Evolutionary conservation across 2,113 vertebrate species (phyloP).

Genomic region (Collichthys lucidus): DNA sequence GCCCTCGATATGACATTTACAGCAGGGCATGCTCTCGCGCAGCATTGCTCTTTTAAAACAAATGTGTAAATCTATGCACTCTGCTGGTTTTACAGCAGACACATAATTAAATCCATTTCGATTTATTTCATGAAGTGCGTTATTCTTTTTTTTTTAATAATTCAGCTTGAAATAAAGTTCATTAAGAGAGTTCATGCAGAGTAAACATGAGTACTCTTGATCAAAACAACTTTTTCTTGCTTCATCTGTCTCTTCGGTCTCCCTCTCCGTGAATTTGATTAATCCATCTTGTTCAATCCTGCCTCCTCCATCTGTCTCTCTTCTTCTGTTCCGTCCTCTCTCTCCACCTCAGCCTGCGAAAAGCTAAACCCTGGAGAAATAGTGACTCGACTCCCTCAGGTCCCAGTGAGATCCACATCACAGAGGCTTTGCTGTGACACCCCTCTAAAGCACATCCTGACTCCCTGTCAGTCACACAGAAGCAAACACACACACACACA

Average conservation of each 20-base stretch:
- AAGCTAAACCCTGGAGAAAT: slow-evolving; percentile 50
- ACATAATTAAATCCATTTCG: slow-evolving; percentile 62
- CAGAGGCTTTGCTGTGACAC: slow-evolving; percentile 46
- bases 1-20: slow-evolving; percentile 26
- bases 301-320: slow-evolving; percentile 27
- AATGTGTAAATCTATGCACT: slow-evolving; percentile 47
- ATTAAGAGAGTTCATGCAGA: slow-evolving; percentile 35
- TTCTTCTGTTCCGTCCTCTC: background rate
- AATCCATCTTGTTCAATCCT: slow-evolving; percentile 30
- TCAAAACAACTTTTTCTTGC: slow-evolving; percentile 34
- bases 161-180: slow-evolving; percentile 44
- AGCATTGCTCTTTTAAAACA: slow-evolving; percentile 31
- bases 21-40: slow-evolving; percentile 19
- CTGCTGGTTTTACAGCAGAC: slow-evolving; percentile 39
- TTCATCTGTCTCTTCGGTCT: slow-evolving; percentile 19
- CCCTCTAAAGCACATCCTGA: slow-evolving; percentile 22
- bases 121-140: slow-evolving; percentile 27
- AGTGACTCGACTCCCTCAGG: slow-evolving; percentile 21
- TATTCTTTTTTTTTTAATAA: slow-evolving; percentile 19
- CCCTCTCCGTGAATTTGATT: background rate
- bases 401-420: slow-evolving; percentile 52
- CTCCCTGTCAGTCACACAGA: slow-evolving; percentile 45
- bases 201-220: slow-evolving; percentile 47
- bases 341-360: slow-evolving; percentile 38
- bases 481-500: slow-evolving; percentile 5